These are phyloP conservation scores for Microhierax caerulescens DNA, from an alignment of 2,797 vertebrate genomes.

Conservation along the genomic window DNA sequence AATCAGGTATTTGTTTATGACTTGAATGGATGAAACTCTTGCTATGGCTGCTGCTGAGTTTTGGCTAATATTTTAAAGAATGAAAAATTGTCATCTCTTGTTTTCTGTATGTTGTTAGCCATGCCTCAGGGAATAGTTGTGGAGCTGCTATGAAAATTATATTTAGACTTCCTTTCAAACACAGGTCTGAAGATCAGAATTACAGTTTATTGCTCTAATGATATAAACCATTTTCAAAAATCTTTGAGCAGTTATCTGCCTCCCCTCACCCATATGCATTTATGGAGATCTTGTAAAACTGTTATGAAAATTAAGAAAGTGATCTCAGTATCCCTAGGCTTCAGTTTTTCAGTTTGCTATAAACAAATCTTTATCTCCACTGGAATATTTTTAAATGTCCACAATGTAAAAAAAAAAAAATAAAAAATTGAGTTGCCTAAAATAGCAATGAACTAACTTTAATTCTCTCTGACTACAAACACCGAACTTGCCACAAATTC, in stretches of 20 bases:
- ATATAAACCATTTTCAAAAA: background rate
- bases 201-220: background rate
- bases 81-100: background rate
- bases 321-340: background rate
- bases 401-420: background rate
- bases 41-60: background rate
- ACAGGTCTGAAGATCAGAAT: background rate
- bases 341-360: background rate
- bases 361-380: background rate
- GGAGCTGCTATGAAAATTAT: background rate
- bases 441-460: background rate
- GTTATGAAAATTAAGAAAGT: background rate
- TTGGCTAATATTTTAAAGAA: background rate
- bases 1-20: background rate
- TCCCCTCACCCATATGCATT: background rate
- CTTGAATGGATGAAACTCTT: background rate
- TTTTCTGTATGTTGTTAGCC: background rate
- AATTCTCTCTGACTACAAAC: background rate
- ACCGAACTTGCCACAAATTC: background rate
- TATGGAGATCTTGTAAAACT: background rate
- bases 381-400: background rate
- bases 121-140: background rate
- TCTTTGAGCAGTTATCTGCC: background rate
- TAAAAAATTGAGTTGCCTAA: background rate
- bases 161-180: background rate